Evolutionary conservation across 2,797 vertebrate species (phyloP).

Genomic region (Squalus acanthias): DNA sequence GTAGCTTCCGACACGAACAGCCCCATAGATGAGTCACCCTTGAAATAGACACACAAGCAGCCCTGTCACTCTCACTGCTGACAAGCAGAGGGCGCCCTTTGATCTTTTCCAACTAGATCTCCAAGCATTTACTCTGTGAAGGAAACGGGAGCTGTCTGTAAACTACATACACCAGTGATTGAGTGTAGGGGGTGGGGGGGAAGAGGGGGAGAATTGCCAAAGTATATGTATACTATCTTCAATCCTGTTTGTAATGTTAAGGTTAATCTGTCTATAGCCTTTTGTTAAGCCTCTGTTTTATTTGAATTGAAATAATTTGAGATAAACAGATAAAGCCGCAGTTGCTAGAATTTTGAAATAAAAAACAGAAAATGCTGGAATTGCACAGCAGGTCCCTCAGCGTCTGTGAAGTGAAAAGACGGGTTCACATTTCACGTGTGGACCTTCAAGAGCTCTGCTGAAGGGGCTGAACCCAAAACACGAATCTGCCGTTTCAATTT

Average conservation of each 20-base stretch:
- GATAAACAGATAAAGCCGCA: neutral
- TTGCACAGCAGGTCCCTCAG: neutral
- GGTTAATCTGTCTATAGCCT: neutral
- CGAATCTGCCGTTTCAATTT: neutral
- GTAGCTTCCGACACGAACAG: neutral
- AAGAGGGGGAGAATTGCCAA: neutral
- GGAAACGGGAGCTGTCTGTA: neutral
- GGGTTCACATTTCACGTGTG: neutral
- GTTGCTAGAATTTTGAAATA: neutral
- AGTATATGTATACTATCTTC: neutral
- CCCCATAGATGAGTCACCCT: neutral
- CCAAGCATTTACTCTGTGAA: neutral
- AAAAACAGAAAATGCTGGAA: neutral
- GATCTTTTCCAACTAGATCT: neutral
- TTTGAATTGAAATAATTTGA: neutral
- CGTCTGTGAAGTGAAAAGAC: neutral
- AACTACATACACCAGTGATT: neutral
- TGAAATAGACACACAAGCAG: neutral
- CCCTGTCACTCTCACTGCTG: conserved; percentile 1
- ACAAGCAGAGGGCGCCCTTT: conserved; percentile 39
- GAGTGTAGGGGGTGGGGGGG: neutral
- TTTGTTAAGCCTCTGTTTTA: neutral
- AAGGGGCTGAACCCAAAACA: neutral
- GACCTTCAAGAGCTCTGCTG: neutral
- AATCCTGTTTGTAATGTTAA: neutral